Conservation (phyloP, 1,140 invertebrate genomes). For the Drosophila prosaltans region DNA sequence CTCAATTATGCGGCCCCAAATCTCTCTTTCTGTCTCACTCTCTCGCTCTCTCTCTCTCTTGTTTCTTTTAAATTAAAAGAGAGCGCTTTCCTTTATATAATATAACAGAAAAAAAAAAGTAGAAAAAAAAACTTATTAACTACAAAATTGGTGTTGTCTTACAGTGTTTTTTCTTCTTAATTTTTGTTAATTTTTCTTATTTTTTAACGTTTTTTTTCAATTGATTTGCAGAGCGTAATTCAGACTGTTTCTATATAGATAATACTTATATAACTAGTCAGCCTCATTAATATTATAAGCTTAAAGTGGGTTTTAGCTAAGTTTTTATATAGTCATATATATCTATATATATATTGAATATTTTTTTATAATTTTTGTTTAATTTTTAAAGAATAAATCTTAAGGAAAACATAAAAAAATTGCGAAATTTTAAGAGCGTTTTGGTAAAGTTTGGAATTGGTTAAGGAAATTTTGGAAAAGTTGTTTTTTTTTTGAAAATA, state of each 20-base stretch:
- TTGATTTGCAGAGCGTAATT: slow-evolving; percentile 40
- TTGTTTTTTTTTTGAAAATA: slow-evolving; percentile 22
- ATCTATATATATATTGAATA: slow-evolving; percentile 18
- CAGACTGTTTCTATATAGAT: slow-evolving; percentile 48
- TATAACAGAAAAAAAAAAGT: background rate
- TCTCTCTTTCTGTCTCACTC: slow-evolving; percentile 6
- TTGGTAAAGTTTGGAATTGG: slow-evolving; percentile 17
- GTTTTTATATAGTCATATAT: slow-evolving; percentile 40
- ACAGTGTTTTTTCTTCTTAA: slow-evolving; percentile 30
- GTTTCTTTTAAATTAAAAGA: slow-evolving; percentile 22
- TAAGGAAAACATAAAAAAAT: background rate
- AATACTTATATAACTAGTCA: slow-evolving; percentile 57
- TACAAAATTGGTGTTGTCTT: slow-evolving; percentile 78
- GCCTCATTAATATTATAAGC: slow-evolving; percentile 80
- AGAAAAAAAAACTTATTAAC: slow-evolving; percentile 58
- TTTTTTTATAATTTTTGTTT: slow-evolving; percentile 14
- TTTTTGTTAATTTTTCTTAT: background rate
- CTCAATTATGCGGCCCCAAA: slow-evolving; percentile 59
- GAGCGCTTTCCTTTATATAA: background rate
- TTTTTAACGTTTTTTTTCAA: slow-evolving; percentile 4
- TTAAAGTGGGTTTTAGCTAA: slow-evolving; percentile 50
- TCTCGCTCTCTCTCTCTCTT: slow-evolving; percentile 14
- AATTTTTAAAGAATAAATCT: slow-evolving; percentile 26
- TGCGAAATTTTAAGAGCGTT: slow-evolving; percentile 17
- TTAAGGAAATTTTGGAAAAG: slow-evolving; percentile 17